phyloP scores from a whole-genome alignment of 2,888 invertebrate species.

The Phaonia tiefii region DNA sequence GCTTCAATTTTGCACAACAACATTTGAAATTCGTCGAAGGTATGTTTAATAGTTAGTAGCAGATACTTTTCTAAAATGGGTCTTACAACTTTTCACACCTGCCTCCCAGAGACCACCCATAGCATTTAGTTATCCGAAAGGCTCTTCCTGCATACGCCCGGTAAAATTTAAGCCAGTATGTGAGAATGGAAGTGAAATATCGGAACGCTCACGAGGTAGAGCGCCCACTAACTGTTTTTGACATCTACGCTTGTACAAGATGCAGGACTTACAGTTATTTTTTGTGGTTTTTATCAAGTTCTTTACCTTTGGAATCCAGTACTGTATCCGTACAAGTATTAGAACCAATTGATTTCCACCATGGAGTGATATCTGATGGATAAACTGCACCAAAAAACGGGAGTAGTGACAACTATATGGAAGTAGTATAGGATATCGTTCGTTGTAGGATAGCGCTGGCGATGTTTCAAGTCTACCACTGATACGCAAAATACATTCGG shows the following conservation, averaged over 20 bases:
- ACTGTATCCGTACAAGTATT: constrained; percentile 6
- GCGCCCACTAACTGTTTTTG: constrained; percentile 28
- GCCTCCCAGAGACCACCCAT: constrained; percentile 22
- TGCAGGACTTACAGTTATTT: constrained; percentile 22
- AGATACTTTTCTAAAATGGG: background rate
- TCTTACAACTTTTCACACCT: background rate
- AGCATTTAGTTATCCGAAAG: constrained; percentile 30
- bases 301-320: constrained; percentile 18
- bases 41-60: background rate
- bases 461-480: background rate
- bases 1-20: background rate
- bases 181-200: constrained; percentile 7
- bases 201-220: constrained; percentile 21
- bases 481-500: constrained; percentile 13
- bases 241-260: background rate
- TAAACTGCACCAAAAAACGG: no score
- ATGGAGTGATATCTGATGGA: no score
- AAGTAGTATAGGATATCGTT: background rate
- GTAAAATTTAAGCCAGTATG: constrained; percentile 34
- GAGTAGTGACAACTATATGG: background rate
- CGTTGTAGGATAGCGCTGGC: background rate
- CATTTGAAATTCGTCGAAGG: background rate
- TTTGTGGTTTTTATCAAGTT: constrained; percentile 24
- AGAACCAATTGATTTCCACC: background rate
- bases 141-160: constrained; percentile 40